Conservation (phyloP, 2,797 vertebrate genomes). For the Labroides dimidiatus region DNA sequence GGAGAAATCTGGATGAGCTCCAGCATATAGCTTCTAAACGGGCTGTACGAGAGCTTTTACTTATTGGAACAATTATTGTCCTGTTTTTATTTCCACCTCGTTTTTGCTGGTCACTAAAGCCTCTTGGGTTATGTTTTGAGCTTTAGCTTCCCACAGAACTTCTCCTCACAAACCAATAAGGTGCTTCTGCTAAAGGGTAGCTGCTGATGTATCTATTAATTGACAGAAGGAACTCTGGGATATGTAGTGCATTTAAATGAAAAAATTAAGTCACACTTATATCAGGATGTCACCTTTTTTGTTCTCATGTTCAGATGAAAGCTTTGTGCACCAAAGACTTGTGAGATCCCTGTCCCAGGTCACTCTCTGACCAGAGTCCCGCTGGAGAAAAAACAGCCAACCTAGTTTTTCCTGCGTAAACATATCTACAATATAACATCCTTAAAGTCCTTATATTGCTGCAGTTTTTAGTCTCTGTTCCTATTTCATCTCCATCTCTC, state of each 20-base stretch:
- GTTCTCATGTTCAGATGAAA: too few relatives aligned
- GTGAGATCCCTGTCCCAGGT: too few relatives aligned
- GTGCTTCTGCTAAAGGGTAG: constrained; percentile 42
- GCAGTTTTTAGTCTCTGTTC: constrained; percentile 40
- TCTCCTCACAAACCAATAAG: constrained; percentile 22
- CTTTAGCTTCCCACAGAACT: constrained; percentile 15
- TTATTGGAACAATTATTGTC: background rate
- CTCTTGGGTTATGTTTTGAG: constrained; percentile 16
- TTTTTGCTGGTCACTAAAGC: background rate
- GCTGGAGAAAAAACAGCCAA: too few relatives aligned
- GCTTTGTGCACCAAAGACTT: too few relatives aligned
- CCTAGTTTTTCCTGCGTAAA: too few relatives aligned
- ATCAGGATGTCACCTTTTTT: too few relatives aligned
- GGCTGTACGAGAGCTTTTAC: background rate
- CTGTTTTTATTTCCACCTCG: background rate
- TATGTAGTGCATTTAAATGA: constrained; percentile 51
- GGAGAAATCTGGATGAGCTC: constrained; percentile 16
- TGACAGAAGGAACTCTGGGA: constrained; percentile 37
- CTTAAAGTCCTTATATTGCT: too few relatives aligned
- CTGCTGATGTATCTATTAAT: constrained; percentile 26
- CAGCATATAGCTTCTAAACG: constrained; percentile 29
- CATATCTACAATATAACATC: too few relatives aligned
- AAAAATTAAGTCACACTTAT: too few relatives aligned
- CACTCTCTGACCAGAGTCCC: too few relatives aligned
- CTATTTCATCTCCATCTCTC: constrained; percentile 63